A percentile compares a stretch with the other conserved stretches of the same genome.
These are phyloP conservation scores for Mamestra brassicae DNA, from an alignment of 2,888 invertebrate species.

Conservation along the genomic window DNA sequence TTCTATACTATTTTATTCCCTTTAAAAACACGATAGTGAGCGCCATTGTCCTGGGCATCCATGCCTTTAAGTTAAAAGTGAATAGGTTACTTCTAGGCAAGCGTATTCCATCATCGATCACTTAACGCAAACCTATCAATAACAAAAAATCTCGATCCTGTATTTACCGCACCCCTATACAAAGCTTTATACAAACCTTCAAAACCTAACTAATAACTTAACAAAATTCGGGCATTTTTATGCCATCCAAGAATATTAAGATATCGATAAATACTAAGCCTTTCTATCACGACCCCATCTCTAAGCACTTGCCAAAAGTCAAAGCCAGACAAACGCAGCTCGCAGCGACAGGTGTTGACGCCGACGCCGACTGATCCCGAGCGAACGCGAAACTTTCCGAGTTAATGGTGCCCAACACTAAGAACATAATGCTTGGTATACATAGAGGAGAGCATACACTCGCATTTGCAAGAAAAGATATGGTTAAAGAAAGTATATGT, in stretches of 20 bases:
- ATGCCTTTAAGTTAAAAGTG: no score
- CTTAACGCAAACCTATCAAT: no score
- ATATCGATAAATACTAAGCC: constrained; percentile 40
- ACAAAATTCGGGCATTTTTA: no score
- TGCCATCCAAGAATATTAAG: background rate
- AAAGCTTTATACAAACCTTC: no score
- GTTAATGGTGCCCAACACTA: constrained; percentile 44
- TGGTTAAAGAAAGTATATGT: background rate
- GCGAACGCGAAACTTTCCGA: constrained; percentile 54
- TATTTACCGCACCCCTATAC: no score
- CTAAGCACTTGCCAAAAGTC: constrained; percentile 60
- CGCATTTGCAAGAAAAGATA: background rate
- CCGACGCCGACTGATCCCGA: constrained; percentile 51
- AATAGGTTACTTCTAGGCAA: no score
- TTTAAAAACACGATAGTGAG: no score
- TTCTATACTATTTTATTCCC: no score
- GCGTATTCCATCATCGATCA: no score
- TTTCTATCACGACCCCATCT: constrained; percentile 39
- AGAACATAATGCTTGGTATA: constrained; percentile 33
- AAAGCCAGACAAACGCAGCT: constrained; percentile 76
- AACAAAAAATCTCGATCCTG: no score
- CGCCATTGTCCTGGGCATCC: no score
- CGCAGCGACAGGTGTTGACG: constrained; percentile 82
- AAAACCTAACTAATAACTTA: no score
- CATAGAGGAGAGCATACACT: background rate